phyloP scores from a whole-genome alignment of 2,113 vertebrate genomes.

The Poecile atricapillus region DNA sequence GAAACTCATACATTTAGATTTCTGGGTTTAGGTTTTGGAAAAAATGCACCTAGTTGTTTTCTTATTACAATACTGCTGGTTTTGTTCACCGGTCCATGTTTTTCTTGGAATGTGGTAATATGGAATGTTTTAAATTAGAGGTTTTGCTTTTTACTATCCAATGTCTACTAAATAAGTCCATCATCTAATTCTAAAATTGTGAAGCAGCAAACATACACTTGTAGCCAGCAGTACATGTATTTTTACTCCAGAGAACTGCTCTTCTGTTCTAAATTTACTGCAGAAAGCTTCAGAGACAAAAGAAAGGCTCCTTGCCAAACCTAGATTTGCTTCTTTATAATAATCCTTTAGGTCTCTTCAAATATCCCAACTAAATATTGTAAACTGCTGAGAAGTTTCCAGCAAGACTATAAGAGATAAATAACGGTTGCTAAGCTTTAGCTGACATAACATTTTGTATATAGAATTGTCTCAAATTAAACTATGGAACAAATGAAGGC shows the following conservation, averaged over 20 bases:
- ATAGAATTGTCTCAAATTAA: slow-evolving; percentile 19
- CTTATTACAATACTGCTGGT: slow-evolving; percentile 81
- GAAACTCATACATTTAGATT: slow-evolving; percentile 75
- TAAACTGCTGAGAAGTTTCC: slow-evolving; percentile 60
- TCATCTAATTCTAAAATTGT: slow-evolving; percentile 81
- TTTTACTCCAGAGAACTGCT: slow-evolving; percentile 72
- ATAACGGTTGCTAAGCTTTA: slow-evolving; percentile 46
- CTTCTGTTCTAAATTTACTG: slow-evolving; percentile 80
- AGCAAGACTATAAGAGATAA: slow-evolving; percentile 59
- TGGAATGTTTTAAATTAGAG: slow-evolving; percentile 81
- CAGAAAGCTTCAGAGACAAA: slow-evolving; percentile 75
- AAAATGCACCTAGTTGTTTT: slow-evolving; percentile 82
- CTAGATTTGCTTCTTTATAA: slow-evolving; percentile 64
- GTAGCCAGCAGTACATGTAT: slow-evolving; percentile 74
- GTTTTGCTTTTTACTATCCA: slow-evolving; percentile 77
- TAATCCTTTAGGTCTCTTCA: slow-evolving; percentile 57
- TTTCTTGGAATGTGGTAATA: slow-evolving; percentile 77
- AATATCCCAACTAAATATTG: slow-evolving; percentile 50
- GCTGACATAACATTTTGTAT: slow-evolving; percentile 18
- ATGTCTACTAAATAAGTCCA: slow-evolving; percentile 79
- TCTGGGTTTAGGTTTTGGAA: slow-evolving; percentile 77
- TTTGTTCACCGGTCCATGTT: slow-evolving; percentile 78
- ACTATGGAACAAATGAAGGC: slow-evolving; percentile 28
- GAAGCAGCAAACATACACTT: slow-evolving; percentile 74
- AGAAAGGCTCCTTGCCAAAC: slow-evolving; percentile 68